Base-by-base conservation (phyloP, 2,888 invertebrate genomes). In the Cosmorhoe ocellata region DNA sequence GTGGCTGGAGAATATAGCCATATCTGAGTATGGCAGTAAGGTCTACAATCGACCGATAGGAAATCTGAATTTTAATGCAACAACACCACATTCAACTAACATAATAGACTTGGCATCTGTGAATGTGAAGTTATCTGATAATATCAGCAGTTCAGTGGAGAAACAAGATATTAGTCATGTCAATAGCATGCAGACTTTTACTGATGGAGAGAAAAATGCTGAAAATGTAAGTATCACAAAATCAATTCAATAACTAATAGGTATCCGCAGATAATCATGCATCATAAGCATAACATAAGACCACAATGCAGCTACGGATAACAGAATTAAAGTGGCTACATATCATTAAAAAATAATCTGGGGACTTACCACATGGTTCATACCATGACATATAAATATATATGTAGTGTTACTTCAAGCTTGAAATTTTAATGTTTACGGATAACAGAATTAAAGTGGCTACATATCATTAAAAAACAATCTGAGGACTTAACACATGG, bases 81-180 rank as follows among this genome's bases (percentile, higher is more conserved):
- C 86, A 52, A 69, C 83, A 63, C 81, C 91, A 37, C 80, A 92
- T 66, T 92, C 91, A 12, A 90, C 92, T 14, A 94, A 93, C 74
- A 90, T 94, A 48, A 71, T 94, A 28, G 94, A 94, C 65, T 77
- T 95, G 63, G 81, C 93, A 2, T 87, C 91, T 31, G 90, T 91
- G 0, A 94, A 93, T 74, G 81, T 91, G 63, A 92, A 93, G 61
- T 76, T 95, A 30, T 91, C 93, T 0, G 93, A 94, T 68, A 91
- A 92, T 61, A 79, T 95, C 2, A 79, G 81, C 69, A 84, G 83
- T 66, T 75, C 87, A 32, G 74, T 89, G 37, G 84, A 82, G 14
- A 87, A 91, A 61, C 80, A 84, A 61, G 84, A 91, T 67, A 76
- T 90, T 45, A 83, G 69, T 56, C 79, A 87, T 69, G 66, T 90